Conservation (phyloP, 2,113 vertebrate genomes). For the Rattus rattus region DNA sequence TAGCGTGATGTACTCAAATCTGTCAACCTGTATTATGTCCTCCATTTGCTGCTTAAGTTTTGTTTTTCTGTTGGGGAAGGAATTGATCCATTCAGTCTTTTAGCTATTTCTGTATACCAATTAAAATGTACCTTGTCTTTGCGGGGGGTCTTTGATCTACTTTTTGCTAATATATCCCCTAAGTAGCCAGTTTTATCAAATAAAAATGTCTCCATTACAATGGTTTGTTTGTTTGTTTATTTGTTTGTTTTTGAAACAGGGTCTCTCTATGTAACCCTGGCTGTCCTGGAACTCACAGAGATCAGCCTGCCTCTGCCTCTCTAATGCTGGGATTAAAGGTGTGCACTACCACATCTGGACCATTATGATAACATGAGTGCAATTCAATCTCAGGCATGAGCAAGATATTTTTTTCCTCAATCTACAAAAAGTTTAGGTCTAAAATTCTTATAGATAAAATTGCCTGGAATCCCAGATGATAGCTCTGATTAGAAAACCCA, state of each 20-base stretch:
- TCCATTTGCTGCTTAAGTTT: neutral
- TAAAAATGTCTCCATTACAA: neutral
- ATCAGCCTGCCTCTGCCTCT: neutral
- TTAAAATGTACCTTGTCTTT: neutral
- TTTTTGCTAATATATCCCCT: neutral
- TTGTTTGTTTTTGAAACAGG: neutral
- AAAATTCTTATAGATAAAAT: neutral
- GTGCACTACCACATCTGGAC: rapidly evolving
- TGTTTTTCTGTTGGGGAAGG: neutral
- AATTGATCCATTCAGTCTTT: neutral
- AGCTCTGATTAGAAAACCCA: neutral
- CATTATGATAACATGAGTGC: neutral
- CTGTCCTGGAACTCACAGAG: neutral
- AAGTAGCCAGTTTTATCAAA: neutral
- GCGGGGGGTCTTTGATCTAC: neutral
- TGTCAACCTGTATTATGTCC: neutral
- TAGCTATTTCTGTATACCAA: neutral
- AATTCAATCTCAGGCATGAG: neutral
- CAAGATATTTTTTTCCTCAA: neutral
- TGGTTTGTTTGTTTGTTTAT: neutral
- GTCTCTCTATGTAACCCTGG: neutral
- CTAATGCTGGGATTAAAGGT: neutral
- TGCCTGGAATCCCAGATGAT: neutral
- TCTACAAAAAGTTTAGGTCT: neutral
- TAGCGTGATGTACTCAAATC: neutral